Base-by-base conservation (phyloP, 2,888 invertebrate genomes). In the Pemphredon lugubris region DNA sequence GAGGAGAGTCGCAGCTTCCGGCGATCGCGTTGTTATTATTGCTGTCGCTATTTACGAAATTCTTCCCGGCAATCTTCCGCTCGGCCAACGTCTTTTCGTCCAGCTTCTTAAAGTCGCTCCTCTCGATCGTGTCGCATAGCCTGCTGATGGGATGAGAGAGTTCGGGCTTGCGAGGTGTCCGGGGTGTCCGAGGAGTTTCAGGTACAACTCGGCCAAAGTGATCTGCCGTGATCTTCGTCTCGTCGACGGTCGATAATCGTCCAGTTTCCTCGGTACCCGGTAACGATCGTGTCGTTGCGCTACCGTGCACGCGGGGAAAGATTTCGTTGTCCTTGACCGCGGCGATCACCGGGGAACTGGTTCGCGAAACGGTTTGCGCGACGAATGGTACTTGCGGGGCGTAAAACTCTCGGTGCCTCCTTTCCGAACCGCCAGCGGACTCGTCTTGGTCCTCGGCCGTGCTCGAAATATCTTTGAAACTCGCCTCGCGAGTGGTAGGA, bases 101-200 rank as follows among this genome's bases (percentile, higher is more conserved):
- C 45, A 47, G 48, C 47, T 44, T 72, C 40, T 57, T 51, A 9
- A n/a, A n/a, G 7, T 68, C 72, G 42, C 51, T 65, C 9, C 57
- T 23, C 6, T 75, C 73, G 30, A 77, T 59, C 18, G 81, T 76
- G 48, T 85, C 87, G 79, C 87, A 87, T 4, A 87, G 80, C 51
- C 87, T 77, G 47, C 87, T 87, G 44, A 87, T 81, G 14, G 87
- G 87, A 64, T 82, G 84, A 2, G 87, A 87, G 37, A 87, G 66
- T 70, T 86, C 83, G 11, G 82, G 78, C 63, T 83, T 85, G 20
- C 47, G 50, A 1, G 71, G 32, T 7, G 59, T 53, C 11, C 44
- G 79, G 4, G 70, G 26, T 0, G 42, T 1, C 20, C 30, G 40
- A n/a, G n/a, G n/a, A n/a, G n/a, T n/a, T n/a, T n/a, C n/a, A n/a